Percentiles rank a stretch among this genome's conserved stretches.
Evolutionary conservation across 2,888 invertebrate species (phyloP).

Genomic region (Gerris lacustris): DNA sequence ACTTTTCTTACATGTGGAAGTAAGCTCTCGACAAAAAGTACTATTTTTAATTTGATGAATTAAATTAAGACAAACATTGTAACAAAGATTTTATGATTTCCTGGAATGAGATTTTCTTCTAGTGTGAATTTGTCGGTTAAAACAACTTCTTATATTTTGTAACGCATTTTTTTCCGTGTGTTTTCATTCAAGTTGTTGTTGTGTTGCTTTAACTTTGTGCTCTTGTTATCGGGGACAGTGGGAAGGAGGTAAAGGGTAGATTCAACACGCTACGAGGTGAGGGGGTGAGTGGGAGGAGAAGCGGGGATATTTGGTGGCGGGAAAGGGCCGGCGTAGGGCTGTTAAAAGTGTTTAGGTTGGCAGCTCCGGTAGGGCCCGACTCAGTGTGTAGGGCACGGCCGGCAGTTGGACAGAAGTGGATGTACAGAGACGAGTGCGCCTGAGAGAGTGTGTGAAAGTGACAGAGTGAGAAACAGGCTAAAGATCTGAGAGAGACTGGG

Average conservation of each 20-base stretch:
- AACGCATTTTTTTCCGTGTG: neutral
- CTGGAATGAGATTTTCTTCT: no score
- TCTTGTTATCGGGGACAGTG: neutral
- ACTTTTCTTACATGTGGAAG: no score
- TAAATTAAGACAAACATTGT: no score
- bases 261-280: neutral
- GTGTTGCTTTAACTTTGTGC: neutral
- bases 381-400: conserved; percentile 5
- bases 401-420: conserved; percentile 8
- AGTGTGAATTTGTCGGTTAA: no score
- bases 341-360: neutral
- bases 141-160: no score
- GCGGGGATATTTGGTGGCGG: neutral
- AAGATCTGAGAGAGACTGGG: neutral
- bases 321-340: neutral
- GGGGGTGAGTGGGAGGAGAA: neutral
- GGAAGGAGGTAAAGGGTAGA: neutral
- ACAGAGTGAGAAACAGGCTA: neutral
- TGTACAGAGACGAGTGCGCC: neutral
- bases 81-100: no score
- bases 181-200: neutral
- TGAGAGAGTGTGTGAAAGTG: conserved; percentile 5
- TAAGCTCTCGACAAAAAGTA: no score
- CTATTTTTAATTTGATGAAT: no score
- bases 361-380: neutral